Percentiles rank a stretch among this genome's conserved stretches.
phyloP scores from a whole-genome alignment of 1,140 invertebrate genomes.

The Helicoverpa armigera region DNA sequence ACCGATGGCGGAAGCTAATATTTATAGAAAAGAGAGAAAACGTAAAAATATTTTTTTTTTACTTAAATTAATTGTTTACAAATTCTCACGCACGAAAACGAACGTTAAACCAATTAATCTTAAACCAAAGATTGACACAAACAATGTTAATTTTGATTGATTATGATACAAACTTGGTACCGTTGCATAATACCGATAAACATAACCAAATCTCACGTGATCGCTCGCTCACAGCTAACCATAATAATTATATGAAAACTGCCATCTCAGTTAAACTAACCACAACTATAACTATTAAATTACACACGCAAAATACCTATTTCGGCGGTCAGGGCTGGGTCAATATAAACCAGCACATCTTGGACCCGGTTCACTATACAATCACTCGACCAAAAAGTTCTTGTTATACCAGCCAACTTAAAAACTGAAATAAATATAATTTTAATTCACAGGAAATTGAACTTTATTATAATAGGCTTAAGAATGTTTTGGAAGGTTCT shows the following conservation, averaged over 20 bases:
- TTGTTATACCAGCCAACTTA: conserved; percentile 5
- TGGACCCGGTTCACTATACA: conserved; percentile 16
- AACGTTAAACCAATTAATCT: too few relatives aligned
- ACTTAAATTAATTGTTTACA: too few relatives aligned
- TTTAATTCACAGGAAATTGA: conserved; percentile 34
- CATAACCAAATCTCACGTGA: conserved; percentile 19
- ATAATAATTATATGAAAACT: conserved; percentile 34
- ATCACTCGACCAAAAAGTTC: not conserved
- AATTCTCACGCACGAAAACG: too few relatives aligned
- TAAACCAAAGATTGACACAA: too few relatives aligned
- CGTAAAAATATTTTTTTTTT: not conserved
- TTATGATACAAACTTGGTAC: not conserved
- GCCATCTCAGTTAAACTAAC: conserved; percentile 49
- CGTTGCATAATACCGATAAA: not conserved
- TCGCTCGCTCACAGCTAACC: conserved; percentile 1
- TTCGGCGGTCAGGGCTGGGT: conserved; percentile 63
- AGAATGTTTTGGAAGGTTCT: not conserved
- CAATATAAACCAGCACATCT: conserved; percentile 48
- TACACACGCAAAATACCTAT: conserved; percentile 63
- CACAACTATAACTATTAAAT: conserved; percentile 51
- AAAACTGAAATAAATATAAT: conserved; percentile 26
- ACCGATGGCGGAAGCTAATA: too few relatives aligned
- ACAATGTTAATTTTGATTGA: too few relatives aligned
- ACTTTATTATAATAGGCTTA: conserved; percentile 15
- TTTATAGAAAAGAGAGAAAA: not conserved